phyloP scores from a whole-genome alignment of 92 coral and sea anemone species.

The Epizoanthus ramosus region DNA sequence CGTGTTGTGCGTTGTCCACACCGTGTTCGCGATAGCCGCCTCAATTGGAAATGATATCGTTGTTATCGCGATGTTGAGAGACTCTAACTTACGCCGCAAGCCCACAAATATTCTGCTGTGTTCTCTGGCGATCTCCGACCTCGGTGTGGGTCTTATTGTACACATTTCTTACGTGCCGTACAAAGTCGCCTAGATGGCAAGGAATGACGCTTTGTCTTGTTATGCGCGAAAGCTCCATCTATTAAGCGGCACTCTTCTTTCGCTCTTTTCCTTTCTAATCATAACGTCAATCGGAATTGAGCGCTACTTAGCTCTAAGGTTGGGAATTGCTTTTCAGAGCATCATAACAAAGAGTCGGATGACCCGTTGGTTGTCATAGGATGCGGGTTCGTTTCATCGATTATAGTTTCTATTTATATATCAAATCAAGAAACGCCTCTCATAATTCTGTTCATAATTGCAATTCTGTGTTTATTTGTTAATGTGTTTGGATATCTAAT shows the following conservation, averaged over 20 bases:
- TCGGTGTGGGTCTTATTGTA: not conserved
- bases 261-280: slow-evolving; percentile 4
- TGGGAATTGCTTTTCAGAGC: not conserved
- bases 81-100: not conserved
- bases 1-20: not conserved
- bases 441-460: not conserved
- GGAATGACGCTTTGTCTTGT: not conserved
- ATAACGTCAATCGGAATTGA: slow-evolving; percentile 5
- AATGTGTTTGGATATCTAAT: not conserved
- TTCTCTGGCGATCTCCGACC: slow-evolving; percentile 1
- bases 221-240: not conserved
- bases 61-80: not conserved
- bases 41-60: not conserved
- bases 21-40: not conserved
- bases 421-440: not conserved
- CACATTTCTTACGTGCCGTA: not conserved
- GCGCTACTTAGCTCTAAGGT: not conserved
- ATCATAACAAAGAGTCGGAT: not conserved
- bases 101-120: not conserved
- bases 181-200: slow-evolving; percentile 14
- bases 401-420: not conserved
- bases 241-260: not conserved
- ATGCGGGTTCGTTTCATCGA: not conserved
- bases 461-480: not conserved
- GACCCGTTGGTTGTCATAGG: not conserved